These are phyloP conservation scores for Pterobdella sp. DNA, from an alignment of 2,888 invertebrate species.

Conservation along the genomic window DNA sequence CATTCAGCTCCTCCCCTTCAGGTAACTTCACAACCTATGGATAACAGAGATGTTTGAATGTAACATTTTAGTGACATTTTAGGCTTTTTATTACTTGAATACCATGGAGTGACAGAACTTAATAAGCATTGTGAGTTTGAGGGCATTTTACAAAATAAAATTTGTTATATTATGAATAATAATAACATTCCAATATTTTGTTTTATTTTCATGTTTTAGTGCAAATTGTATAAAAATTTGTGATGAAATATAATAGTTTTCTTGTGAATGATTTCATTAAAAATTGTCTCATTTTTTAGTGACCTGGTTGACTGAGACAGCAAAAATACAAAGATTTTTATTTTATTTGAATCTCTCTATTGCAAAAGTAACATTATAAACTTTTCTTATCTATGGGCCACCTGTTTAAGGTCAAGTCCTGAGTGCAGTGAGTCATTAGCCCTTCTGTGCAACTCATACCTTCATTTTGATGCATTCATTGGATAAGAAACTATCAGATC, in stretches of 20 bases:
- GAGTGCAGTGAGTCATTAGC: conserved; percentile 82
- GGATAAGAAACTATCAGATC: not conserved
- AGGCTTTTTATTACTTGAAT: not conserved
- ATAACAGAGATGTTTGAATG: not conserved
- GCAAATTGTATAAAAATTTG: too few relatives aligned
- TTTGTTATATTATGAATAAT: not conserved
- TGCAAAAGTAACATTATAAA: too few relatives aligned
- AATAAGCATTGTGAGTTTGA: not conserved
- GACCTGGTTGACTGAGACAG: too few relatives aligned
- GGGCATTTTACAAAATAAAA: not conserved
- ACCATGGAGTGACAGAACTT: not conserved
- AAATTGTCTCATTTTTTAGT: too few relatives aligned
- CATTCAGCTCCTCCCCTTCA: conserved; percentile 69
- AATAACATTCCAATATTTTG: conserved; percentile 9
- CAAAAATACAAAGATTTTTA: too few relatives aligned
- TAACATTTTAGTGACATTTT: not conserved
- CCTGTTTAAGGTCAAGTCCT: conserved; percentile 72
- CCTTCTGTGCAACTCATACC: conserved; percentile 75
- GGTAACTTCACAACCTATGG: conserved; percentile 65
- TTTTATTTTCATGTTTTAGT: too few relatives aligned
- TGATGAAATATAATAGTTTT: too few relatives aligned
- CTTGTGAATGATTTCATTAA: too few relatives aligned
- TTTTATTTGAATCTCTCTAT: too few relatives aligned
- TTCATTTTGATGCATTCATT: not conserved
- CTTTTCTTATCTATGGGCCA: not conserved